Base-by-base conservation (phyloP, 2,113 vertebrate genomes). In the Benitochromis conjunctus region DNA sequence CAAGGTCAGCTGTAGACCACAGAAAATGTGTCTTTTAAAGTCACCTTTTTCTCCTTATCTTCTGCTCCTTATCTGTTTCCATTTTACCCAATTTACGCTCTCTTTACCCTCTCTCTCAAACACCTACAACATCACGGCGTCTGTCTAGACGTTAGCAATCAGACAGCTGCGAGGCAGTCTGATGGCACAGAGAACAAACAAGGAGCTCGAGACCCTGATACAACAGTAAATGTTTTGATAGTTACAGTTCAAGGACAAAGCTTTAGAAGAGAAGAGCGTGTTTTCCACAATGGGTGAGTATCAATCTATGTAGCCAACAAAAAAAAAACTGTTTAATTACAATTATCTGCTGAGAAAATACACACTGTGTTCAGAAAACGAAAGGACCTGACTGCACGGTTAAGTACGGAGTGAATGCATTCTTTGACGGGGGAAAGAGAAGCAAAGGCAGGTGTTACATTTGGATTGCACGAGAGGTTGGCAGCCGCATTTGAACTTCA, bases 1-100 rank as follows among this genome's bases (percentile, higher is more conserved):
- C 88, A 88, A 94, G 91, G 92, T 93, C 89, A 82, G 11, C 77
- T 62, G 9, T 46, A 41, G 77, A 86, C 85, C 62, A 64, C 57
- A 38, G 84, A 91, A 91, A 85, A 89, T 58, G 54, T 55, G 60
- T 18, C 71, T 85, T 82, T 90, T 84, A 86, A 64, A 86, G 69
- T 43, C 26, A 55, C 48, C 1, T 16, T 81, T 88, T 80, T 29
- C 18, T 48, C 41, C 86, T 77, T 64, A 36, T 66, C 56, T 57
- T 53, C 66, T 71, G 31, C 48, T 66, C 46, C 79, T 86, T 51
- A 54, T 77, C 54, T 69, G 36, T 83, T 77, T 62, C 51, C n/a
- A 24, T 78, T 83, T 80, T 51, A 74, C 38, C 74, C 29, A 55
- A 38, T 83, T 82, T 48, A 69, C 71, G 57, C 60, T 66, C 58